Evolutionary conservation across 2,113 vertebrate species (phyloP).

Genomic region (Oncorhynchus keta): DNA sequence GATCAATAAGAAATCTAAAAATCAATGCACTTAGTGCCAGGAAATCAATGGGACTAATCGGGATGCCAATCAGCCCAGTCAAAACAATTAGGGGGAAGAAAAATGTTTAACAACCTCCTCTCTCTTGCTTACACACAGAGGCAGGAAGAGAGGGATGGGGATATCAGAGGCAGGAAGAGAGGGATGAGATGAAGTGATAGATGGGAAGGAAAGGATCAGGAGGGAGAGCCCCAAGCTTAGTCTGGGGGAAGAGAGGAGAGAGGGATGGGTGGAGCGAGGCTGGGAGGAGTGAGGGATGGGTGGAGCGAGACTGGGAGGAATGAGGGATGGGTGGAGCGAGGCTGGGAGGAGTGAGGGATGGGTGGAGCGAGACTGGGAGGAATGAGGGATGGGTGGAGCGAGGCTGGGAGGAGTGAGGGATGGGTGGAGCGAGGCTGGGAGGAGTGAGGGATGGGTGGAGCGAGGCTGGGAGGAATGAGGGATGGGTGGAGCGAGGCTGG

Average conservation of each 20-base stretch:
- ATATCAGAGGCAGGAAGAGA: conserved; percentile 38
- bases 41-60: conserved; percentile 97
- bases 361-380: conserved; percentile 28
- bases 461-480: no score
- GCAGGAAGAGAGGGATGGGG: conserved; percentile 4
- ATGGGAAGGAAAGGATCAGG: conserved; percentile 67
- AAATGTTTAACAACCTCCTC: conserved; percentile 88
- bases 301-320: no score
- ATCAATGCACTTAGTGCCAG: conserved; percentile 93
- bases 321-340: no score
- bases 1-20: conserved; percentile 98
- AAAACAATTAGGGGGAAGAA: conserved; percentile 94
- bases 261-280: conserved; percentile 15
- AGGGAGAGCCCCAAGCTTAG: conserved; percentile 62
- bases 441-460: no score
- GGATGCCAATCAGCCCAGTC: conserved; percentile 93
- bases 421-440: background rate
- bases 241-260: conserved; percentile 42
- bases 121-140: conserved; percentile 65
- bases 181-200: conserved; percentile 63
- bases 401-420: conserved; percentile 15
- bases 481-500: no score
- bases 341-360: conserved; percentile 20
- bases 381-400: background rate
- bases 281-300: no score